Conservation (phyloP, 2,888 invertebrate genomes). For the Tribolium freemani region DNA sequence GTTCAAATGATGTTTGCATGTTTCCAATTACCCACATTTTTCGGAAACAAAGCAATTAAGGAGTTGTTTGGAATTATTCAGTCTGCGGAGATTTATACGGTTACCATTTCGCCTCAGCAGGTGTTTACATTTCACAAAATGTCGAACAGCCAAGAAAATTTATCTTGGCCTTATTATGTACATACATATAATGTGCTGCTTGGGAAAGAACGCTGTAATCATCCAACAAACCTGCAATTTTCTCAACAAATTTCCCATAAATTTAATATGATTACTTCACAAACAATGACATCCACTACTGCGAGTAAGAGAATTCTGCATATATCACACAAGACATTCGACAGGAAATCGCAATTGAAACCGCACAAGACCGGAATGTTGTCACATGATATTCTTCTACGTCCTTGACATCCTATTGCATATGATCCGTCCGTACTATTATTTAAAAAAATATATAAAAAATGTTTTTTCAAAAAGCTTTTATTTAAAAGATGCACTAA, state of each 20-base stretch:
- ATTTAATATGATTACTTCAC: slow-evolving; percentile 21
- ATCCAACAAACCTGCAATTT: slow-evolving; percentile 24
- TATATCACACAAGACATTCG: background rate
- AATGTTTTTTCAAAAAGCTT: no score
- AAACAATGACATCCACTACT: slow-evolving; percentile 32
- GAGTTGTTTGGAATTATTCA: slow-evolving; percentile 12
- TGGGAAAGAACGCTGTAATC: slow-evolving; percentile 13
- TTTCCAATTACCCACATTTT: slow-evolving; percentile 29
- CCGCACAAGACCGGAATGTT: slow-evolving; percentile 15
- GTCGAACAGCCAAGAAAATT: background rate
- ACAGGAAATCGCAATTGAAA: slow-evolving; percentile 36
- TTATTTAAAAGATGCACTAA: no score
- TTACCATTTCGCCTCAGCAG: background rate
- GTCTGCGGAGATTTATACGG: slow-evolving; percentile 6
- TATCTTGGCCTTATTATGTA: background rate
- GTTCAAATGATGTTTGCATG: slow-evolving; percentile 20
- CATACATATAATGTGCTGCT: background rate
- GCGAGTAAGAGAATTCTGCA: background rate
- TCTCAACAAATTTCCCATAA: slow-evolving; percentile 37
- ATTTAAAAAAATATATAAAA: no score
- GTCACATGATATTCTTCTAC: slow-evolving; percentile 15
- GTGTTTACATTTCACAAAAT: no score
- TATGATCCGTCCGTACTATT: background rate
- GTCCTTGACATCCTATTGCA: slow-evolving; percentile 15
- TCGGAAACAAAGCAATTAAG: slow-evolving; percentile 25